A percentile compares a stretch with the other conserved stretches of the same genome.
Evolutionary conservation across 92 coral and sea anemone species (phyloP).

Genomic region (Parazoanthus swiftii): DNA sequence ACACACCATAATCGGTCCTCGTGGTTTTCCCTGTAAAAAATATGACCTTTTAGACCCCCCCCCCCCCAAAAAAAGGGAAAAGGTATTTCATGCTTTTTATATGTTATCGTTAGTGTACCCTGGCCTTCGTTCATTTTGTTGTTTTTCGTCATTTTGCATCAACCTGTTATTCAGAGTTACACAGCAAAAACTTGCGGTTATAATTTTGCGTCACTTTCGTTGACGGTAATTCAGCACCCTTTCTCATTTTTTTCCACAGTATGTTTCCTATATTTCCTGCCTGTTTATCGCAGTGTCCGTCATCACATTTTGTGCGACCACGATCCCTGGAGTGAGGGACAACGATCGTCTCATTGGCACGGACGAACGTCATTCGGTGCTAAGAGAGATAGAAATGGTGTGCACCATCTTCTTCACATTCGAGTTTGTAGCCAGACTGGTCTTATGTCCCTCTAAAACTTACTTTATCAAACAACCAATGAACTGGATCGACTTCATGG

Average conservation of each 20-base stretch:
- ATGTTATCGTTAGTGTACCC: too few species aligned
- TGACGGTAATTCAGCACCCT: background rate
- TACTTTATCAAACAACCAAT: constrained; percentile 72
- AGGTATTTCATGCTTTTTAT: too few species aligned
- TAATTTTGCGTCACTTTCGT: background rate
- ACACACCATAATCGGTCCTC: too few species aligned
- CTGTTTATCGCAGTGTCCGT: constrained; percentile 90
- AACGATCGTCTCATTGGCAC: constrained; percentile 55
- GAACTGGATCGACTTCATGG: constrained; percentile 97
- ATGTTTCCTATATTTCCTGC: constrained; percentile 85
- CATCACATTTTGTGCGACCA: constrained; percentile 85
- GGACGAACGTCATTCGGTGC: constrained; percentile 22
- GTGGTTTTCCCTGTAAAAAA: too few species aligned
- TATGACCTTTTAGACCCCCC: too few species aligned
- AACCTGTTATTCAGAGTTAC: too few species aligned
- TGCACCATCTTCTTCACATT: constrained; percentile 88
- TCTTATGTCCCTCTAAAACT: constrained; percentile 74
- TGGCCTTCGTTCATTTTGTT: too few species aligned
- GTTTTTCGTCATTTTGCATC: too few species aligned
- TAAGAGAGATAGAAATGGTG: constrained; percentile 64
- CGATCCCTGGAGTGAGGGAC: constrained; percentile 75
- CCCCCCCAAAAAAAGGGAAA: too few species aligned
- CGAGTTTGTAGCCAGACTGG: constrained; percentile 76
- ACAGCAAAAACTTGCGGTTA: background rate
- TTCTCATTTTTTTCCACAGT: constrained; percentile 51